Evolutionary conservation across 1,140 invertebrate genomes (phyloP).

Genomic region (Oncopodura yosiiana): DNA sequence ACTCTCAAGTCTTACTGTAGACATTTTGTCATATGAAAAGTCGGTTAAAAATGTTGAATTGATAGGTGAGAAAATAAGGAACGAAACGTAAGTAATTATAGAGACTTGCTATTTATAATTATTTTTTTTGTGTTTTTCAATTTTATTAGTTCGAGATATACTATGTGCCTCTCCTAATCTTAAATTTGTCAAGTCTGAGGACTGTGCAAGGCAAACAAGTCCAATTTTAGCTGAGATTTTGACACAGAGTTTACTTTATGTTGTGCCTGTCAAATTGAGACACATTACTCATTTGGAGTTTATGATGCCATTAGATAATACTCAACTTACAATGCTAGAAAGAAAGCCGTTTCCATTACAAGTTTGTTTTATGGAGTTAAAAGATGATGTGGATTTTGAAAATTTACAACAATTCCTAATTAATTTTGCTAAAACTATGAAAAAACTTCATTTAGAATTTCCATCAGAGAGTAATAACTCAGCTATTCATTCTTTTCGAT

Average conservation of each 20-base stretch:
- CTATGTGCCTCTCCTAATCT: not conserved
- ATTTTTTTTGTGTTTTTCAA: no score
- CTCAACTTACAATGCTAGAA: not conserved
- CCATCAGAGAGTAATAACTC: not conserved
- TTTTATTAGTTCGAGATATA: constrained; percentile 1
- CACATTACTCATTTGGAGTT: constrained; percentile 8
- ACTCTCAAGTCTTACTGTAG: not conserved
- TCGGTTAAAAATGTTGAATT: constrained; percentile 10
- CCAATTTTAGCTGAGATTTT: constrained; percentile 12
- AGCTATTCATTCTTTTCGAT: constrained; percentile 7
- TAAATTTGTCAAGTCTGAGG: not conserved
- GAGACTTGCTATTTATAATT: no score
- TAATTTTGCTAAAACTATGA: constrained; percentile 1
- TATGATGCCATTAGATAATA: constrained; percentile 5
- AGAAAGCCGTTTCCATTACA: not conserved
- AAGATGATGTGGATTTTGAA: constrained; percentile 1
- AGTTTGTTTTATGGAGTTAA: constrained; percentile 1
- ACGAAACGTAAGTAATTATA: no score
- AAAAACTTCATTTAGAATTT: constrained; percentile 12
- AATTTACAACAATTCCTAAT: constrained; percentile 9
- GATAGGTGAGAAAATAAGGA: no score
- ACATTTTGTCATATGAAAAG: constrained; percentile 5
- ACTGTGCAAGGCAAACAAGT: constrained; percentile 5
- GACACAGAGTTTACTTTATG: not conserved
- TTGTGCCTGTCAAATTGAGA: not conserved